A percentile compares a stretch with the other conserved stretches of the same genome.
These are phyloP conservation scores for Mamestra configurata DNA, from an alignment of 1,140 invertebrate species.

Conservation along the genomic window DNA sequence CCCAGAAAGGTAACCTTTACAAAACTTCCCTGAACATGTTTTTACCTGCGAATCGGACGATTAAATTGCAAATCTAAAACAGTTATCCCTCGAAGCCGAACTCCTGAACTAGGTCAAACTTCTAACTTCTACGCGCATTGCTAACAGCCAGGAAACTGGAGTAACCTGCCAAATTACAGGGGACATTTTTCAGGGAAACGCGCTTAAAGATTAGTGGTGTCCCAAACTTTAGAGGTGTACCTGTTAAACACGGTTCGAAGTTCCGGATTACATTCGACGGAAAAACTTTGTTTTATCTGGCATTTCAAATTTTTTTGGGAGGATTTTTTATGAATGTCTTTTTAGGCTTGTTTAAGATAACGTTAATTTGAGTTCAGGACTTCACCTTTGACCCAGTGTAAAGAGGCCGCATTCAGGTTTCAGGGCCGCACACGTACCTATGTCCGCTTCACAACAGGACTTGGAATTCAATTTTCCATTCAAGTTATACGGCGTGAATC, in stretches of 20 bases:
- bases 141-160: conserved; percentile 42
- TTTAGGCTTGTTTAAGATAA: neutral
- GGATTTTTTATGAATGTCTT: neutral
- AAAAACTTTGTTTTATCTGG: conserved; percentile 1
- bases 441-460: too few species aligned
- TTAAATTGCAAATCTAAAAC: conserved; percentile 26
- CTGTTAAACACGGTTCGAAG: conserved; percentile 38
- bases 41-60: neutral
- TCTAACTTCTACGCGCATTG: conserved; percentile 15
- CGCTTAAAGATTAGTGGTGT: conserved; percentile 51
- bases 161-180: conserved; percentile 53
- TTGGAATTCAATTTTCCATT: too few species aligned
- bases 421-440: too few species aligned
- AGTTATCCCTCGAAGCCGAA: neutral
- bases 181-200: conserved; percentile 55
- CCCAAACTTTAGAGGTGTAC: conserved; percentile 17
- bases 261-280: neutral
- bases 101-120: conserved; percentile 56
- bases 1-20: too few species aligned
- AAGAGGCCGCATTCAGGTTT: too few species aligned
- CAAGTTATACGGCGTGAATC: too few species aligned
- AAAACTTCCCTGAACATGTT: neutral
- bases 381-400: too few species aligned
- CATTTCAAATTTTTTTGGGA: neutral
- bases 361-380: too few species aligned